Evolutionary conservation across 2,113 vertebrate species (phyloP).

Genomic region (Oceanites oceanicus): DNA sequence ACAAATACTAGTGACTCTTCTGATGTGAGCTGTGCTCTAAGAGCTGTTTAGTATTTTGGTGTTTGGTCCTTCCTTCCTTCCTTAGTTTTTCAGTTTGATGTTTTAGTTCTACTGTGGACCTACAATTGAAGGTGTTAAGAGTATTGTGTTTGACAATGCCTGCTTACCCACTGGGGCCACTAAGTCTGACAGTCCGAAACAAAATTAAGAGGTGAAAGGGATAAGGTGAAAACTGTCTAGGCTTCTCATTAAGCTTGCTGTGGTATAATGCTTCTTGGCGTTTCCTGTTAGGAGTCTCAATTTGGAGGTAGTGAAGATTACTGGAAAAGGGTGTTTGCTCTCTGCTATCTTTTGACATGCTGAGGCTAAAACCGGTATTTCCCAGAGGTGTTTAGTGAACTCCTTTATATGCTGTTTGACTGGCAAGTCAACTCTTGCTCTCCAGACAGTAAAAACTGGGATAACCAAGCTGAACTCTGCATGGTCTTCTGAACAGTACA

Average conservation of each 20-base stretch:
- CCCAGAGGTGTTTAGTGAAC: neutral
- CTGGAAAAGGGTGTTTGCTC: neutral
- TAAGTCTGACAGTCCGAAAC: neutral
- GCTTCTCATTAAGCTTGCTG: neutral
- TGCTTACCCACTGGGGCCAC: neutral
- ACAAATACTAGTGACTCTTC: neutral
- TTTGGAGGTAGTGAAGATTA: neutral
- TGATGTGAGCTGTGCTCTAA: neutral
- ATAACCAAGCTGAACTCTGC: neutral
- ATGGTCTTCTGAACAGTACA: neutral
- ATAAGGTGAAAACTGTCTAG: neutral
- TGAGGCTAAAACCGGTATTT: neutral
- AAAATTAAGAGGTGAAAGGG: neutral
- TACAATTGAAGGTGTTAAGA: fast-evolving
- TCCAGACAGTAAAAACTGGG: neutral
- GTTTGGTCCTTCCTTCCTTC: neutral
- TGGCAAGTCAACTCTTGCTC: neutral
- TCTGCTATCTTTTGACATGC: neutral
- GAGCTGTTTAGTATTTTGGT: neutral
- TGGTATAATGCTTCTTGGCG: neutral
- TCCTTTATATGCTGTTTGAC: neutral
- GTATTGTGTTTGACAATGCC: neutral
- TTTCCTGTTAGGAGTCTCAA: neutral
- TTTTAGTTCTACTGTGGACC: neutral
- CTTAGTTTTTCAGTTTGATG: neutral